Evolutionary conservation across 2,797 vertebrate genomes (phyloP).

Genomic region (Chrosomus eos): DNA sequence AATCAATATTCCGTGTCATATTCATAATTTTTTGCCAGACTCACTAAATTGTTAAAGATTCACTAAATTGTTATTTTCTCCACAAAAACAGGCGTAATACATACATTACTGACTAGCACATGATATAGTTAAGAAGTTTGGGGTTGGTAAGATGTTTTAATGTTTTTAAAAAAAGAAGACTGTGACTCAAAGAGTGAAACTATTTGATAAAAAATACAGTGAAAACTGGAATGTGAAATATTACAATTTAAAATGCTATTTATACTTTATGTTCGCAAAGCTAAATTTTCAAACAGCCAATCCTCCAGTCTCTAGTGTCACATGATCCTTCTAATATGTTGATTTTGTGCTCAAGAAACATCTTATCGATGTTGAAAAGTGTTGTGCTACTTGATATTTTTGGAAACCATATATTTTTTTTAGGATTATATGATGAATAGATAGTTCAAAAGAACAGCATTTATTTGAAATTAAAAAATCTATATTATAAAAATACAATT

Average conservation of each 20-base stretch:
- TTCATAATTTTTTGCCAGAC: not conserved
- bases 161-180: no score
- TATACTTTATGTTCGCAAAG: not conserved
- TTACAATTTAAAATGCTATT: not conserved
- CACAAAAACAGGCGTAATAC: not conserved
- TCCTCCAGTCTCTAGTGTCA: not conserved
- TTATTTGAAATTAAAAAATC: not conserved
- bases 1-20: not conserved
- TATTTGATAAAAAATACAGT: not conserved
- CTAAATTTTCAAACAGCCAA: not conserved
- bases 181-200: not conserved
- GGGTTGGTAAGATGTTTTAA: not conserved
- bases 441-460: not conserved
- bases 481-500: not conserved
- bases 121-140: not conserved
- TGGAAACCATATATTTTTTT: not conserved
- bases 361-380: not conserved
- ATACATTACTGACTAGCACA: not conserved
- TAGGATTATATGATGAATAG: not conserved
- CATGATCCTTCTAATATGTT: not conserved
- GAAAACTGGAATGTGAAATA: not conserved
- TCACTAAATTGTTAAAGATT: not conserved
- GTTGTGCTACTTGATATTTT: no score
- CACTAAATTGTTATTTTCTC: not conserved
- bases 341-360: not conserved